Evolutionary conservation across 2,888 invertebrate species (phyloP).

Genomic region (Macrophya alboannulata): DNA sequence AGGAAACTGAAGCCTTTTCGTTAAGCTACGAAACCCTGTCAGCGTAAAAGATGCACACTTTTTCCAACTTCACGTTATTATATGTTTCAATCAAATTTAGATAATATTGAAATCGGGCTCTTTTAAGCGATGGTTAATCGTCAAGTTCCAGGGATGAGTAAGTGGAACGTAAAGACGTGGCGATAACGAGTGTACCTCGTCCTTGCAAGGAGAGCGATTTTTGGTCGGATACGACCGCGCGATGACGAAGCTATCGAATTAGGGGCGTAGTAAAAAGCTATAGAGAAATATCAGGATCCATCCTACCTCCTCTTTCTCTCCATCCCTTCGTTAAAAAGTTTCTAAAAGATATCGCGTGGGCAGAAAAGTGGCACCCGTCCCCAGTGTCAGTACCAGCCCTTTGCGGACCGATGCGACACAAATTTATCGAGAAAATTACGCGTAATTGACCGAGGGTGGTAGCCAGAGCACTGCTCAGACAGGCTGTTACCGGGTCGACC

Average conservation of each 20-base stretch:
- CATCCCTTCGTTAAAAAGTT: slow-evolving; percentile 47
- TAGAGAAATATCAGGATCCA: slow-evolving; percentile 9
- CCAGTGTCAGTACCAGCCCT: slow-evolving; percentile 11
- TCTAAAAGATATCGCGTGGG: slow-evolving; percentile 39
- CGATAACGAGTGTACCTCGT: slow-evolving; percentile 31
- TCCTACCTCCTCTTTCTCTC: not conserved
- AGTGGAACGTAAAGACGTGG: slow-evolving; percentile 20
- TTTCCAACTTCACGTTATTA: not conserved
- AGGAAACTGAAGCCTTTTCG: not conserved
- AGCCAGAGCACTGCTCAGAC: not conserved
- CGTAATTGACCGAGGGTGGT: slow-evolving; percentile 40
- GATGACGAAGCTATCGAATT: slow-evolving; percentile 41
- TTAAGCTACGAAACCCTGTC: not conserved
- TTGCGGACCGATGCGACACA: slow-evolving; percentile 19
- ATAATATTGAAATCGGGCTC: not conserved
- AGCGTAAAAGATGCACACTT: not conserved
- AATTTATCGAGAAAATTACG: slow-evolving; percentile 37
- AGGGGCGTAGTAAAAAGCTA: slow-evolving; percentile 15
- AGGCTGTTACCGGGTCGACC: not conserved
- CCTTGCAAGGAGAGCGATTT: slow-evolving; percentile 32
- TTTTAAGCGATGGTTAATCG: slow-evolving; percentile 10
- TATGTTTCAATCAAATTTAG: not conserved
- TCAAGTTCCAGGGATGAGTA: not conserved
- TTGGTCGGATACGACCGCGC: slow-evolving; percentile 12
- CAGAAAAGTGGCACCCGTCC: slow-evolving; percentile 10